phyloP scores from a whole-genome alignment of 2,888 invertebrate genomes.

The Tuberolachnus salignus region DNA sequence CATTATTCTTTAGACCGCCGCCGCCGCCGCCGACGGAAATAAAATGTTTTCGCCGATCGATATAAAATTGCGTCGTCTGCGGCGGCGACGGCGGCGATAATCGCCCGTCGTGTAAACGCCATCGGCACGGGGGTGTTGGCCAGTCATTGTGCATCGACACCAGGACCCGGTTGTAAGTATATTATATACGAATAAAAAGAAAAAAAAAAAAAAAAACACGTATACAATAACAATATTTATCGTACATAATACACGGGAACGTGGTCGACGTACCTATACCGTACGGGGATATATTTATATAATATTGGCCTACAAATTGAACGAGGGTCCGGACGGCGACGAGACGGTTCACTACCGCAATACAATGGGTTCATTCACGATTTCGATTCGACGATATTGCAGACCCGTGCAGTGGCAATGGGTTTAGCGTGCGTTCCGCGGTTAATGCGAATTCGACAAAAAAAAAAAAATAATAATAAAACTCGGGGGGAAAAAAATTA shows the following conservation, averaged over 20 bases:
- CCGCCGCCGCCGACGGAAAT: too few species aligned
- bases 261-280: too few species aligned
- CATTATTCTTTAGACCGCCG: too few species aligned
- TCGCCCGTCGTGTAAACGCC: too few species aligned
- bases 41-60: too few species aligned
- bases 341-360: not conserved
- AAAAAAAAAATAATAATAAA: conserved; percentile 10
- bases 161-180: too few species aligned
- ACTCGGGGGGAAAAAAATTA: too few species aligned
- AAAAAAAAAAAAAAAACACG: not conserved
- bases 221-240: conserved; percentile 35
- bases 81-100: too few species aligned
- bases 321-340: conserved; percentile 49
- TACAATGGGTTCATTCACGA: conserved; percentile 52
- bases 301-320: conserved; percentile 53
- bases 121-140: too few species aligned
- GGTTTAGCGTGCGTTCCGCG: not conserved
- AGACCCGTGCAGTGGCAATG: conserved; percentile 5
- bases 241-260: not conserved
- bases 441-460: conserved; percentile 39
- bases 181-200: conserved; percentile 23
- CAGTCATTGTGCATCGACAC: too few species aligned
- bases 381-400: conserved; percentile 30
- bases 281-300: not conserved
- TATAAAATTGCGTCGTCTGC: too few species aligned